Evolutionary conservation across 2,113 vertebrate genomes (phyloP).

Genomic region (Notarius quadriscutis): DNA sequence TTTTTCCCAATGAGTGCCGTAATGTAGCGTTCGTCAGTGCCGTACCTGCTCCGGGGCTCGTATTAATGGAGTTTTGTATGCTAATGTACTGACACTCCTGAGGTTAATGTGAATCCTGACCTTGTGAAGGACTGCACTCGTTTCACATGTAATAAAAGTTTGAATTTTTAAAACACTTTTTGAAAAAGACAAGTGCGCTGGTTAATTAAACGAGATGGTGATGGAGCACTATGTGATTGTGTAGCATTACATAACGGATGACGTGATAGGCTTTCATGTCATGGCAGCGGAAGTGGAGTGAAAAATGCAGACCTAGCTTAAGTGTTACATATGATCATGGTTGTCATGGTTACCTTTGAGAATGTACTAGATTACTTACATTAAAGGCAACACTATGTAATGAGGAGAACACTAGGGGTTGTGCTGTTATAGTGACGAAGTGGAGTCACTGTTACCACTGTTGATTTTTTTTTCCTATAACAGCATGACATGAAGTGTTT

Average conservation of each 20-base stretch:
- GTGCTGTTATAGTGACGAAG: neutral
- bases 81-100: constrained; percentile 39
- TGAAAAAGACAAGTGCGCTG: constrained; percentile 32
- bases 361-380: neutral
- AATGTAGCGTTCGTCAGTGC: neutral
- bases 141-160: constrained; percentile 32
- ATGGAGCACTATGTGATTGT: neutral
- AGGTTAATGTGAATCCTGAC: constrained; percentile 49
- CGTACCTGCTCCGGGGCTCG: constrained; percentile 30
- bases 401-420: neutral
- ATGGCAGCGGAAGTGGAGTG: too few species aligned
- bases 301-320: neutral
- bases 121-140: constrained; percentile 27
- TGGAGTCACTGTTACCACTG: neutral
- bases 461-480: neutral
- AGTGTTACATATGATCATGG: neutral
- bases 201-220: constrained; percentile 34
- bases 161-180: constrained; percentile 38
- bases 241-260: neutral
- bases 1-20: neutral
- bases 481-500: too few species aligned
- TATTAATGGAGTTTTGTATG: constrained; percentile 43
- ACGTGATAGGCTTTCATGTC: neutral
- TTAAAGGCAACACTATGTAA: neutral
- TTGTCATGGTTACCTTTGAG: neutral